phyloP scores from a whole-genome alignment of 1,140 invertebrate genomes.

The Hormaphis cornu region DNA sequence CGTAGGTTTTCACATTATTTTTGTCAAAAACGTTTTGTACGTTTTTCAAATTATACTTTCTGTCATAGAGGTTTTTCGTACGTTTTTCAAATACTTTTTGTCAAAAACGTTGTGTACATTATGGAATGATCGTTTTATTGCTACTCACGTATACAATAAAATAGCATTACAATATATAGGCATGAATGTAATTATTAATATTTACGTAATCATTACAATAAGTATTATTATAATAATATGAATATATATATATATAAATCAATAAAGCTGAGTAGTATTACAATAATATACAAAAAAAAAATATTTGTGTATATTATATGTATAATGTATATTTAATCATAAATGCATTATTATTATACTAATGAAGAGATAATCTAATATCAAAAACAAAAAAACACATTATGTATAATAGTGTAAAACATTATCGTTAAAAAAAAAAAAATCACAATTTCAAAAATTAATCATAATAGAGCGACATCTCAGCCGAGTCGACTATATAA shows the following conservation, averaged over 20 bases:
- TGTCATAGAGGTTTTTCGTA: too few species aligned
- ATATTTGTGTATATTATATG: too few species aligned
- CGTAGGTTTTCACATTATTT: too few species aligned
- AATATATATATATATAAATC: too few species aligned
- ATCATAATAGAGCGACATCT: background rate
- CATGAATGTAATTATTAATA: constrained; percentile 9
- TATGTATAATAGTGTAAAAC: background rate
- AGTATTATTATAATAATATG: background rate
- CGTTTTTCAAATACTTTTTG: too few species aligned
- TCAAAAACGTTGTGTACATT: too few species aligned
- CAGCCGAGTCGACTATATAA: background rate
- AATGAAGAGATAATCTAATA: background rate
- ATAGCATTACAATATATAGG: constrained; percentile 13
- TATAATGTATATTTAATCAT: background rate
- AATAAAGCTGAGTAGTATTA: constrained; percentile 7
- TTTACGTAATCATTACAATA: constrained; percentile 5
- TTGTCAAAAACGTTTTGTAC: too few species aligned
- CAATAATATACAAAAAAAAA: background rate
- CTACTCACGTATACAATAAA: constrained; percentile 1
- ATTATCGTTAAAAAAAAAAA: background rate
- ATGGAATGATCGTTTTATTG: constrained; percentile 24
- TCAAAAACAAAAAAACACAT: background rate
- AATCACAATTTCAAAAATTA: background rate
- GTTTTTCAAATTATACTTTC: too few species aligned
- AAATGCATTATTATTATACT: background rate